A percentile compares a stretch with the other conserved stretches of the same genome.
These are phyloP conservation scores for Acanthosoma haemorrhoidale DNA, from an alignment of 2,888 invertebrate genomes.

Conservation along the genomic window DNA sequence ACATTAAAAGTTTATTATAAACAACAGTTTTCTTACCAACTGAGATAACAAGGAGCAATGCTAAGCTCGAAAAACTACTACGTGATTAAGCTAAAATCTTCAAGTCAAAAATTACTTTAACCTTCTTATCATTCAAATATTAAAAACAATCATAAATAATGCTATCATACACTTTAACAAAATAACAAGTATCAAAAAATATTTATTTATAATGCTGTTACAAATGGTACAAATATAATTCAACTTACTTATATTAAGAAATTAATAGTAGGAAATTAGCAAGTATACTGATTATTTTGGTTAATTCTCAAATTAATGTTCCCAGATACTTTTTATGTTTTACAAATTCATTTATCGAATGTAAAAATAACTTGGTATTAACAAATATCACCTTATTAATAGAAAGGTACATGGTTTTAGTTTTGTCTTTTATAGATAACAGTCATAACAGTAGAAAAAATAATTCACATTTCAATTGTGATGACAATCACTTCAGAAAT, in stretches of 20 bases:
- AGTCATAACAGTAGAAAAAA: slow-evolving; percentile 20
- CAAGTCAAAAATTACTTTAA: slow-evolving; percentile 17
- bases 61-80: not conserved
- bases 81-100: slow-evolving; percentile 22
- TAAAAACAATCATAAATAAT: slow-evolving; percentile 28
- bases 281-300: slow-evolving; percentile 28
- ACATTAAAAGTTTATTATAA: slow-evolving; percentile 27
- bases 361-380: not conserved
- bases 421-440: slow-evolving; percentile 14
- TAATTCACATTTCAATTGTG: not conserved
- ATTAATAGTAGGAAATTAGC: slow-evolving; percentile 26
- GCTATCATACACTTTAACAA: slow-evolving; percentile 28
- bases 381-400: not conserved
- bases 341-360: not conserved
- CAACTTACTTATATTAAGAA: slow-evolving; percentile 24
- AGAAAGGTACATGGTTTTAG: slow-evolving; percentile 10
- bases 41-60: slow-evolving; percentile 24
- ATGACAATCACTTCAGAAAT: slow-evolving; percentile 13
- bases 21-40: slow-evolving; percentile 17
- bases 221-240: slow-evolving; percentile 31
- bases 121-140: slow-evolving; percentile 15
- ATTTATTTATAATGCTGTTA: slow-evolving; percentile 28
- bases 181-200: slow-evolving; percentile 31
- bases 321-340: slow-evolving; percentile 5
- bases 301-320: slow-evolving; percentile 28